Percentiles rank a stretch among this genome's conserved stretches.
Evolutionary conservation across 2,797 vertebrate species (phyloP).

Genomic region (Coranthus polyacanthus): DNA sequence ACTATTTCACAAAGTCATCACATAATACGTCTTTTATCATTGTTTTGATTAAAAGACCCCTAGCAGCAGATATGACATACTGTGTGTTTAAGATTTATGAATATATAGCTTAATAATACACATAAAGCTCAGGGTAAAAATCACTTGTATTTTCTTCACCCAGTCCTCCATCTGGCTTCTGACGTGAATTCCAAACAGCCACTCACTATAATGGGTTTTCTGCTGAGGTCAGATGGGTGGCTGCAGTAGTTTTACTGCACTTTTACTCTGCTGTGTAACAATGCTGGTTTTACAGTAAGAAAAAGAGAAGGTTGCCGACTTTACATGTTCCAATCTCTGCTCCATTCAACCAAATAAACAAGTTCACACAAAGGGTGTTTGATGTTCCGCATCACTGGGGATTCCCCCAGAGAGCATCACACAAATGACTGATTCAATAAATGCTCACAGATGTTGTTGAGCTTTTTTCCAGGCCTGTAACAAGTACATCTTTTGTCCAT

Average conservation of each 20-base stretch:
- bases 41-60: too few relatives aligned
- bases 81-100: too few relatives aligned
- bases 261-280: too few relatives aligned
- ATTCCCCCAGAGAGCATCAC: constrained; percentile 54
- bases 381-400: constrained; percentile 50
- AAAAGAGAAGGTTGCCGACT: constrained; percentile 21
- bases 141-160: constrained; percentile 26
- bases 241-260: constrained; percentile 38
- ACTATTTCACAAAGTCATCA: too few relatives aligned
- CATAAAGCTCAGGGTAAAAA: background rate
- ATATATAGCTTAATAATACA: too few relatives aligned
- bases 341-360: constrained; percentile 22
- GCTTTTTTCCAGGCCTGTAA: constrained; percentile 53
- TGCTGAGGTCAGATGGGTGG: constrained; percentile 32
- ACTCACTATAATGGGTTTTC: constrained; percentile 22
- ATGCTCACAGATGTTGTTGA: constrained; percentile 62
- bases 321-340: constrained; percentile 36
- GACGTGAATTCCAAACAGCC: constrained; percentile 26
- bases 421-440: constrained; percentile 59
- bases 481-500: constrained; percentile 33
- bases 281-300: constrained; percentile 25
- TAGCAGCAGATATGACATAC: too few relatives aligned
- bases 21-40: too few relatives aligned
- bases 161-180: constrained; percentile 20
- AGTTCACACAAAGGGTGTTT: constrained; percentile 46